These are phyloP conservation scores for Chironomus riparius DNA, from an alignment of 2,888 invertebrate species.

Conservation along the genomic window DNA sequence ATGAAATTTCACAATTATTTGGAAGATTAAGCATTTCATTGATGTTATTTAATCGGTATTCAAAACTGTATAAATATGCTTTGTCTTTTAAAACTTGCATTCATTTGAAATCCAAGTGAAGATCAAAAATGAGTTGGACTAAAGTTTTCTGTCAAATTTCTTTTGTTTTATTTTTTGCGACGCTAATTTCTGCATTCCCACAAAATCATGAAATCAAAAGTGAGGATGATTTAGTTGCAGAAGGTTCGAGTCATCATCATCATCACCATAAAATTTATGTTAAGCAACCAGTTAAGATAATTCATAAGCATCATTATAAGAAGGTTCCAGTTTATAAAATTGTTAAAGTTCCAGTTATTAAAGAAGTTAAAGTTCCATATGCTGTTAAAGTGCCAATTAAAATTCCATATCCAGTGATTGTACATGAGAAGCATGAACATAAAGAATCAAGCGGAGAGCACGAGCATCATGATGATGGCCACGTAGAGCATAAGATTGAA, in stretches of 20 bases:
- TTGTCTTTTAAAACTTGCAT: neutral
- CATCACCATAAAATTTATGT: neutral
- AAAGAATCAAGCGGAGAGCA: neutral
- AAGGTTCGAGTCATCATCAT: neutral
- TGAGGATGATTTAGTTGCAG: neutral
- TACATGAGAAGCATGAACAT: neutral
- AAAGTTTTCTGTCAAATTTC: too few species aligned
- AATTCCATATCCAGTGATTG: neutral
- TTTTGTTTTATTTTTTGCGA: too few species aligned
- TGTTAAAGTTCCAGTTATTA: neutral
- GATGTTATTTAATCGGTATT: neutral
- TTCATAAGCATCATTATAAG: neutral
- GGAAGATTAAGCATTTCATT: neutral
- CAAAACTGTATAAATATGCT: neutral
- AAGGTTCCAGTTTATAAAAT: neutral
- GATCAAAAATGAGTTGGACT: neutral
- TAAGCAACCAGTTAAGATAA: neutral
- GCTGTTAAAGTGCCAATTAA: neutral
- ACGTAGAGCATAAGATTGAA: neutral
- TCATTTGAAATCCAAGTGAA: neutral
- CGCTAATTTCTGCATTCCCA: too few species aligned
- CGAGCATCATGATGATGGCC: neutral
- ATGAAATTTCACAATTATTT: neutral
- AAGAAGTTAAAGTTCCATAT: neutral
- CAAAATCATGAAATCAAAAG: too few species aligned